Conservation (phyloP, 2,888 invertebrate species). For the Conomelus anceps region DNA sequence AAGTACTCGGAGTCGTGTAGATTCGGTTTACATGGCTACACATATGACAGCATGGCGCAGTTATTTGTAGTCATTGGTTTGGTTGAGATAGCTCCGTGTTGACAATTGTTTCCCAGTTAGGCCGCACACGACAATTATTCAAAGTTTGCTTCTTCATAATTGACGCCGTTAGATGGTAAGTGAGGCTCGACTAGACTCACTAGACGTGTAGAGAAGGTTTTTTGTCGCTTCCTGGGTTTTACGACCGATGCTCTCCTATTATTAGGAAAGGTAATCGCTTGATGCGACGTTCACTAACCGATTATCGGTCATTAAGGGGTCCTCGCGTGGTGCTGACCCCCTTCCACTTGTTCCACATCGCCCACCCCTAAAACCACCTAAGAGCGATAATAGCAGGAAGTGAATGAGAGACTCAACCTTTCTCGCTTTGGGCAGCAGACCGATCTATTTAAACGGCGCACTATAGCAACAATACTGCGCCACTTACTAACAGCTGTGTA, state of each 20-base stretch:
- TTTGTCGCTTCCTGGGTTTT: not conserved
- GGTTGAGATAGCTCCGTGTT: not conserved
- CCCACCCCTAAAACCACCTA: not conserved
- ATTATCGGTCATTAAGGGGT: not conserved
- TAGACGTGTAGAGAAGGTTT: not conserved
- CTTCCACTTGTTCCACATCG: too few species aligned
- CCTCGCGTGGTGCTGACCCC: not conserved
- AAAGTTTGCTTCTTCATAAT: not conserved
- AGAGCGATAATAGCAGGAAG: not conserved
- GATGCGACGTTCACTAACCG: not conserved
- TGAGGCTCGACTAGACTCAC: not conserved
- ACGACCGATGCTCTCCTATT: not conserved
- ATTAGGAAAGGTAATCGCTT: not conserved
- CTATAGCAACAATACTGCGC: not conserved
- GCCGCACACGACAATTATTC: not conserved
- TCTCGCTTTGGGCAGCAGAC: not conserved
- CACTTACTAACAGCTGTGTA: not conserved
- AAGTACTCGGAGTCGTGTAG: too few species aligned
- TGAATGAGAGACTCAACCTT: not conserved
- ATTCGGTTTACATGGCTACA: too few species aligned
- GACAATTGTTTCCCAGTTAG: not conserved
- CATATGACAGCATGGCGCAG: not conserved
- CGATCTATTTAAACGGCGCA: not conserved
- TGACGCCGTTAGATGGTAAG: not conserved
- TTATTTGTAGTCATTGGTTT: not conserved